Conservation (phyloP, 2,888 invertebrate species). For the Nymphalis urticae region DNA sequence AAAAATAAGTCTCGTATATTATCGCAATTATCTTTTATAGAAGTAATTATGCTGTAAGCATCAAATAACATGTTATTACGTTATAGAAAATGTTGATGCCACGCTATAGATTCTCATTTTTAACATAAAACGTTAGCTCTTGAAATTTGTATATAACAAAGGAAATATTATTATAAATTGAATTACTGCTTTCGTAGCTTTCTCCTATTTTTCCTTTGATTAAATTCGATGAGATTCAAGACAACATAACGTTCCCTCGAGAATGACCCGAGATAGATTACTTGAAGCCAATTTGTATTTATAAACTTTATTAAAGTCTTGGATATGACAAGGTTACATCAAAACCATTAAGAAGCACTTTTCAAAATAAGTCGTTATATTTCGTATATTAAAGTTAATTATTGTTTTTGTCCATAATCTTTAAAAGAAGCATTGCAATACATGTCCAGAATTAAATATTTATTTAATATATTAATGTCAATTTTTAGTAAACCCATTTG, state of each 20-base stretch:
- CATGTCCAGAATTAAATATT: too few relatives aligned
- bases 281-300: conserved; percentile 41
- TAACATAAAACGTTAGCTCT: conserved; percentile 26
- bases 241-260: conserved; percentile 34
- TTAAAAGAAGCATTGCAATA: too few relatives aligned
- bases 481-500: too few relatives aligned
- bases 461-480: too few relatives aligned
- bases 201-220: conserved; percentile 38
- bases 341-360: conserved; percentile 2
- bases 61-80: too few relatives aligned
- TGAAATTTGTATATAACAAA: conserved; percentile 20
- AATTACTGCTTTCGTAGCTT: conserved; percentile 36
- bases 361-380: background rate
- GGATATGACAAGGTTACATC: background rate
- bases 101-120: conserved; percentile 22
- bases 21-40: too few relatives aligned
- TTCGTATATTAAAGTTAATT: background rate
- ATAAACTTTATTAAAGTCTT: conserved; percentile 32
- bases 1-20: too few relatives aligned
- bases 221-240: conserved; percentile 39
- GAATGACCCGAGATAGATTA: conserved; percentile 38
- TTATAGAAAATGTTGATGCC: background rate
- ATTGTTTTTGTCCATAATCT: background rate
- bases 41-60: too few relatives aligned
- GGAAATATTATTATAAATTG: conserved; percentile 36